phyloP scores from a whole-genome alignment of 2,888 invertebrate genomes.

The Spisula subtruncata region DNA sequence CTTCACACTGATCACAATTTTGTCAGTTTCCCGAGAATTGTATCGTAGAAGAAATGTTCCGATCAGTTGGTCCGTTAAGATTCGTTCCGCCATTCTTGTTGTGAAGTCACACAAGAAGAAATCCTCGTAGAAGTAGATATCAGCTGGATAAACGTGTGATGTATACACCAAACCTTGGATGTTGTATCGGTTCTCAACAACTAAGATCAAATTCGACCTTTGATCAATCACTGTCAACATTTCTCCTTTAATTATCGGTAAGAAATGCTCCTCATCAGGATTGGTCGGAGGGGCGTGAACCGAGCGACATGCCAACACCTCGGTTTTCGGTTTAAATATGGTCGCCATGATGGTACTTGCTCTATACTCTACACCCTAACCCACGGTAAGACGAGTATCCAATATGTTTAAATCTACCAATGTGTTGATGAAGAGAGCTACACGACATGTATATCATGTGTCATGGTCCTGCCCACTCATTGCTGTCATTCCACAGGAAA shows the following conservation, averaged over 20 bases:
- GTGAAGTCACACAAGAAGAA: conserved; percentile 66
- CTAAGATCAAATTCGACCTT: conserved; percentile 35
- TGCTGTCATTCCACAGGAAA: no score
- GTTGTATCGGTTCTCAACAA: conserved; percentile 54
- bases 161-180: conserved; percentile 56
- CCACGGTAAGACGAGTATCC: no score
- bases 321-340: not conserved
- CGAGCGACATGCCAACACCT: conserved; percentile 48
- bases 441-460: no score
- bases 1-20: conserved; percentile 66
- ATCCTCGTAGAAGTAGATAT: conserved; percentile 60
- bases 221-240: conserved; percentile 42
- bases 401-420: not conserved
- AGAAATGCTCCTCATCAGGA: conserved; percentile 30
- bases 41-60: conserved; percentile 65
- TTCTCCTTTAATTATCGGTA: conserved; percentile 68
- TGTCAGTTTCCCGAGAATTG: conserved; percentile 54
- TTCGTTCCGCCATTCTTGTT: conserved; percentile 59
- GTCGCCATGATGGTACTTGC: conserved; percentile 26
- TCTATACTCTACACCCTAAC: not conserved
- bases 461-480: no score
- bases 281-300: conserved; percentile 50
- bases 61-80: conserved; percentile 37
- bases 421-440: no score
- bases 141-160: conserved; percentile 45